Conservation (phyloP, 1,140 invertebrate genomes). For the Globodera rostochiensis region DNA sequence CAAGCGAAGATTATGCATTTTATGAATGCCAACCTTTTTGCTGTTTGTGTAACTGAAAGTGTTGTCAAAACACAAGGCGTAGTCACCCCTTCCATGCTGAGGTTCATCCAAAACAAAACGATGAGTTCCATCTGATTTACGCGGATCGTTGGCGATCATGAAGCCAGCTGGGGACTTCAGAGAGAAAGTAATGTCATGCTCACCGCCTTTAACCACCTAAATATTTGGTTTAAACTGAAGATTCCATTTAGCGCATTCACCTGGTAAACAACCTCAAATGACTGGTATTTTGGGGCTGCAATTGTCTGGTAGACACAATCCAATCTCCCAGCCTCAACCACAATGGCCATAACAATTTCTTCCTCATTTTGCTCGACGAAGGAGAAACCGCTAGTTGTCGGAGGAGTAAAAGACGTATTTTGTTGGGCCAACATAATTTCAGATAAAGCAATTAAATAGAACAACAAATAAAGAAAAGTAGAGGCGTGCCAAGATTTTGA, state of each 20-base stretch:
- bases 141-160: constrained; percentile 57
- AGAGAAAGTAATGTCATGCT: constrained; percentile 67
- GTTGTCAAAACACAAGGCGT: constrained; percentile 68
- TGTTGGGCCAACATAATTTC: too few relatives aligned
- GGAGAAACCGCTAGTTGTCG: too few relatives aligned
- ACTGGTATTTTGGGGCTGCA: constrained; percentile 38
- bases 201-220: constrained; percentile 68
- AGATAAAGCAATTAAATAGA: too few relatives aligned
- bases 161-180: constrained; percentile 61
- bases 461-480: too few relatives aligned
- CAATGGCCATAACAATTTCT: constrained; percentile 37
- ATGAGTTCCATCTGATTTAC: constrained; percentile 65
- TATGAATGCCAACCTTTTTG: constrained; percentile 25
- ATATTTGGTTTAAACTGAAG: constrained; percentile 25
- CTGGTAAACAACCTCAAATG: constrained; percentile 52
- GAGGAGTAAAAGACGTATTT: too few relatives aligned
- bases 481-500: too few relatives aligned
- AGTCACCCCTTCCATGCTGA: constrained; percentile 63
- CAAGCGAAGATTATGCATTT: constrained; percentile 45
- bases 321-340: constrained; percentile 38
- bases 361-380: constrained; percentile 12
- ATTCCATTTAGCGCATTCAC: constrained; percentile 23
- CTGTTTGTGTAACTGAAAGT: constrained; percentile 56
- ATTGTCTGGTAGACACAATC: constrained; percentile 52
- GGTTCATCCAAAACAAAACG: constrained; percentile 45